Evolutionary conservation across 2,888 invertebrate genomes (phyloP), one percentile per base, ranked within the genome.

Genomic region (Tachystola acroxantha): DNA sequence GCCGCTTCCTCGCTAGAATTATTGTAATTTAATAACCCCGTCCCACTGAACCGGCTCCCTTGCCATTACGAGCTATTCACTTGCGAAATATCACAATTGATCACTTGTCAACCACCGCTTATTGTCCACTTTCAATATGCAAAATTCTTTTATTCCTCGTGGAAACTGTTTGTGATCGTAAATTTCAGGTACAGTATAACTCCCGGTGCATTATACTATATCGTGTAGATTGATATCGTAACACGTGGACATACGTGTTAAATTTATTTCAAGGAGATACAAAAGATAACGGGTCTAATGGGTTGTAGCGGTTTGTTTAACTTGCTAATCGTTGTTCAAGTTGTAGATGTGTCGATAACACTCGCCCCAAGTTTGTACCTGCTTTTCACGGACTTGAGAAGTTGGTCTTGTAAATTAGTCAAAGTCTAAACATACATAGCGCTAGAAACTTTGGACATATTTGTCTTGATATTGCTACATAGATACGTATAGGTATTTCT

Each of bases 21-120:
- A 85, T 76, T 67, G 81, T 78, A 78, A 80, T 82, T 79, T 84
- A 81, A 82, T 84, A 79, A 75, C 73, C 69, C 57, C 40, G 63
- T 55, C 56, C 35, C 32, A 39, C 12, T 27, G 2, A 53, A 63
- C 71, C 59, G 31, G 52, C 60, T 59, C 61, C 57, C 45, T 38
- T 22, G 36, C 49, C 50, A 72, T 77, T 72, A 66, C 46, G 48
- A 55, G 34, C 53, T 53, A 74, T 75, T 77, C 78, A 73, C 50
- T 72, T 59, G 73, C 67, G 51, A 75, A 71, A 59, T 64, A 59
- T 51, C 51, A 81, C 78, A 82, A 84, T 79, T 70, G 80, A 74
- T 81, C 80, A 82, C 81, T 81, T 82, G 82, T 74, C 74, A 69
- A 65, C 60, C 55, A 53, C 45, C 46, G 50, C 53, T 50, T 61